These are phyloP conservation scores for Achatina immaculata DNA, from an alignment of 1,140 invertebrate genomes.

Conservation along the genomic window DNA sequence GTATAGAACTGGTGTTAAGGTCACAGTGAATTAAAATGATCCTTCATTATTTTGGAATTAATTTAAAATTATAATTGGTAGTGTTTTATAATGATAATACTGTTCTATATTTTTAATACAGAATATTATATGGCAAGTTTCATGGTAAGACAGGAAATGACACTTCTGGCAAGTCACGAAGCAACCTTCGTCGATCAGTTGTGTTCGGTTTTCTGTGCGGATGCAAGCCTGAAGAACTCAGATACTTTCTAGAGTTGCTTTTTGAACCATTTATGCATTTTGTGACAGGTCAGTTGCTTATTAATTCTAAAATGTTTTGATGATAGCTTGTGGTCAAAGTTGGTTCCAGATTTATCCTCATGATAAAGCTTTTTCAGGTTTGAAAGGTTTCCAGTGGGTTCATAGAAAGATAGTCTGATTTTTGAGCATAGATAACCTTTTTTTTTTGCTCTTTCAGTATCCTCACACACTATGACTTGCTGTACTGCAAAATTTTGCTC, in stretches of 20 bases:
- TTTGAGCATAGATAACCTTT: no score
- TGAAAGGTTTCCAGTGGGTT: no score
- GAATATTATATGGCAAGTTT: constrained; percentile 92
- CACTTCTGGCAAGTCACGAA: constrained; percentile 81
- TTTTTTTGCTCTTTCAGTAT: no score
- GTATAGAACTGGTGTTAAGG: no score
- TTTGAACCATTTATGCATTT: constrained; percentile 82
- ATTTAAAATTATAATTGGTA: no score
- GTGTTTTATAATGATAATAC: no score
- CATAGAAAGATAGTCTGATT: no score
- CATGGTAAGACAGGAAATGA: constrained; percentile 79
- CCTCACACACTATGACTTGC: no score
- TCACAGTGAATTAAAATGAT: not conserved
- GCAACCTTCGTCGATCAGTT: constrained; percentile 78
- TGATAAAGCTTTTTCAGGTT: no score
- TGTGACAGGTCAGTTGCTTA: constrained; percentile 66
- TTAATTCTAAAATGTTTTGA: not conserved
- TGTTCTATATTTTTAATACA: constrained; percentile 44
- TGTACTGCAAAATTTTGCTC: no score
- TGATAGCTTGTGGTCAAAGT: no score
- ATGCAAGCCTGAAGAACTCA: constrained; percentile 82
- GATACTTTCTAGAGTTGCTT: constrained; percentile 85
- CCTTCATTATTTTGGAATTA: not conserved
- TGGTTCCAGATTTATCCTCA: no score
- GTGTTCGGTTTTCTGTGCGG: constrained; percentile 89